Conservation (phyloP, 2,888 invertebrate species). For the Callimorpha dominula region DNA sequence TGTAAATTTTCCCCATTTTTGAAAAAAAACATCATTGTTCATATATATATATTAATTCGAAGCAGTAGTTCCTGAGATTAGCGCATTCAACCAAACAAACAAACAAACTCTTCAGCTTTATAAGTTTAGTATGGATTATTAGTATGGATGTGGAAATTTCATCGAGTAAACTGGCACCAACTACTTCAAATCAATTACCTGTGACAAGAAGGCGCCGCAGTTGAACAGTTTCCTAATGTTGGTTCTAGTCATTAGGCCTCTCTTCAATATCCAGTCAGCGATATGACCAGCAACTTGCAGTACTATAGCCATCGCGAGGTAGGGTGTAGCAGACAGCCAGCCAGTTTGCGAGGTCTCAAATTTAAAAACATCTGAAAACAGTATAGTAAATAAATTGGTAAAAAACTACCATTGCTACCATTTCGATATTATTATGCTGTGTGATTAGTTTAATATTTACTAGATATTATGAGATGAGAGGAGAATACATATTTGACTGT, state of each 20-base stretch:
- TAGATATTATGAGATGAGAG: not conserved
- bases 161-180: not conserved
- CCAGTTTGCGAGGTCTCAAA: conserved; percentile 93
- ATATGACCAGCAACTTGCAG: conserved; percentile 93
- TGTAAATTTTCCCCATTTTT: no score
- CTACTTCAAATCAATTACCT: conserved; percentile 57
- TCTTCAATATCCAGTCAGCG: conserved; percentile 92
- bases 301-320: conserved; percentile 94
- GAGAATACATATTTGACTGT: not conserved
- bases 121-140: no score
- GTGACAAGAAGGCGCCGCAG: conserved; percentile 80
- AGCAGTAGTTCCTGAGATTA: no score
- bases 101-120: no score
- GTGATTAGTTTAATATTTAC: not conserved
- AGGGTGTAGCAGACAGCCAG: conserved; percentile 94
- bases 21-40: no score
- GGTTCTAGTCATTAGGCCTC: conserved; percentile 89
- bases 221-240: conserved; percentile 88
- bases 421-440: not conserved
- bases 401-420: conserved; percentile 2
- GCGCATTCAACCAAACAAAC: no score
- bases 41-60: no score
- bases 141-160: no score
- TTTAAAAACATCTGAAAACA: conserved; percentile 88
- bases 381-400: not conserved